Evolutionary conservation across 2,888 invertebrate genomes (phyloP).

Genomic region (Oxystoma pomonae): DNA sequence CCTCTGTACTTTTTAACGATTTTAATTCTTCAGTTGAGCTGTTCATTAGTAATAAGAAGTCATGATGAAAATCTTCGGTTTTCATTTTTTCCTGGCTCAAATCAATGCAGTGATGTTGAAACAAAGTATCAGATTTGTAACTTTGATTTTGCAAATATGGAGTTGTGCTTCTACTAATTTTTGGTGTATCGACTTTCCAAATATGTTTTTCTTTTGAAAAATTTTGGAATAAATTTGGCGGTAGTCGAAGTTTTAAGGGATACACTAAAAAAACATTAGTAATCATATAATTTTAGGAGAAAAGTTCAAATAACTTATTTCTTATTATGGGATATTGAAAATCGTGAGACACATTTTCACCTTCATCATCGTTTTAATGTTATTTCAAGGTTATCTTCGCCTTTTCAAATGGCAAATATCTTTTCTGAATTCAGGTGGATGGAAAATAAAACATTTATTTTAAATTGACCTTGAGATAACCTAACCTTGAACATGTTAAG

Average conservation of each 20-base stretch:
- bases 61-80: slow-evolving; percentile 29
- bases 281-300: too few species aligned
- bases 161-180: slow-evolving; percentile 26
- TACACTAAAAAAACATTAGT: slow-evolving; percentile 28
- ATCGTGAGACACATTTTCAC: too few species aligned
- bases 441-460: too few species aligned
- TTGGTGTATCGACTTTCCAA: slow-evolving; percentile 19
- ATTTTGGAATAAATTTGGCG: slow-evolving; percentile 15
- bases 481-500: too few species aligned
- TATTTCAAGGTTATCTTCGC: too few species aligned
- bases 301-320: too few species aligned
- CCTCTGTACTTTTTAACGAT: slow-evolving; percentile 16
- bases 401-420: too few species aligned
- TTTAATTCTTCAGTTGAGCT: slow-evolving; percentile 27
- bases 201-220: slow-evolving; percentile 25
- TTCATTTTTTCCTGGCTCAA: slow-evolving; percentile 17
- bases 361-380: too few species aligned
- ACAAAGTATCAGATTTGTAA: background rate
- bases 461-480: too few species aligned
- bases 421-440: too few species aligned
- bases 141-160: slow-evolving; percentile 30
- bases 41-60: slow-evolving; percentile 30
- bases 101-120: slow-evolving; percentile 16
- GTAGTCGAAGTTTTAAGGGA: slow-evolving; percentile 22
- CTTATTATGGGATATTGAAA: too few species aligned